Conservation (phyloP, 1,140 invertebrate species). For the Tetramorium parvispinum region DNA sequence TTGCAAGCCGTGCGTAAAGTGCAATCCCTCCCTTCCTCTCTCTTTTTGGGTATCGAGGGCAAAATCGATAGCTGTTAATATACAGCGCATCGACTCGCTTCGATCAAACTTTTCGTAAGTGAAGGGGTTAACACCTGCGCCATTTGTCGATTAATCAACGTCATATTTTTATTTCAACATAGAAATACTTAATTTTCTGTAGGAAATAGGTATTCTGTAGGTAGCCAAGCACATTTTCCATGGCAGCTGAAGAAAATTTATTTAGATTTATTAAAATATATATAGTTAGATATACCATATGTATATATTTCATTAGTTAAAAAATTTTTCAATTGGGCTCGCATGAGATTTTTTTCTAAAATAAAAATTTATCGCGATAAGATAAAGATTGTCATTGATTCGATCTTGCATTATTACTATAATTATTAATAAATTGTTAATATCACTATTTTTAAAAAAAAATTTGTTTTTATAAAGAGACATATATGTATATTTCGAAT, state of each 20-base stretch:
- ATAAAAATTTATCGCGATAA: background rate
- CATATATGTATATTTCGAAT: background rate
- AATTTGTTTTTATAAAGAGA: background rate
- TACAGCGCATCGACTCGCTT: background rate
- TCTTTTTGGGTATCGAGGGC: background rate
- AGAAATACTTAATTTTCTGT: constrained; percentile 31
- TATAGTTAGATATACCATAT: too few relatives aligned
- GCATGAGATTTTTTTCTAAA: background rate
- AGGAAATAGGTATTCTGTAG: background rate
- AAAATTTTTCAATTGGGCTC: background rate
- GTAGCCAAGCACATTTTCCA: background rate
- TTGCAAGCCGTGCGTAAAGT: constrained; percentile 18
- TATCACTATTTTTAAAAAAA: background rate
- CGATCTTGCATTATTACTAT: background rate
- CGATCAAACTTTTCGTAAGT: constrained; percentile 25
- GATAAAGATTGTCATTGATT: background rate
- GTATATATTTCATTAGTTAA: background rate
- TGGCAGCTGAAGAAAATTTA: background rate
- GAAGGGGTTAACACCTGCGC: constrained; percentile 11
- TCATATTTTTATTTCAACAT: constrained; percentile 7
- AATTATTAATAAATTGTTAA: background rate
- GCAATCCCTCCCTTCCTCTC: background rate
- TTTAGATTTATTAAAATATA: background rate
- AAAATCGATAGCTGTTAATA: constrained; percentile 40
- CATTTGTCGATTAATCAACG: constrained; percentile 32